Base-by-base conservation (phyloP, 2,797 vertebrate genomes). In the Sebastes hopkinsi region DNA sequence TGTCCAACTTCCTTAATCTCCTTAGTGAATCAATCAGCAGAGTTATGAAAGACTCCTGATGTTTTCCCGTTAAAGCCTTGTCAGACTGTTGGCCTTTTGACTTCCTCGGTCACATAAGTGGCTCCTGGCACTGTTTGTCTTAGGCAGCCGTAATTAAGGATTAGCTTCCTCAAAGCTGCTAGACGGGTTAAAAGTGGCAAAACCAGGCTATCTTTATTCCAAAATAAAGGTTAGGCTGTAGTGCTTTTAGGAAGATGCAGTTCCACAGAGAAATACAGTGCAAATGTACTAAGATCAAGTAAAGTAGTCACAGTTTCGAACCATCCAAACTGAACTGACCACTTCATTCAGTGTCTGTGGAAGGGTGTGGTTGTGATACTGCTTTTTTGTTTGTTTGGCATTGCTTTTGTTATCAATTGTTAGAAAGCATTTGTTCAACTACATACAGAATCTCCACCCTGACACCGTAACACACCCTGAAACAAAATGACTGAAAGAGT, bases 101-200 rank as follows among this genome's bases (percentile, higher is more conserved):
- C 72, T 72, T 30, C 29, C 11, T 30, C 23, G 3, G 46, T 82
- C 83, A 81, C 27, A 36, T 82, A 78, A 88, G 88, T 72, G 75
- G 25, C 32, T 82, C 27, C 13, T 56, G 16, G 77, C 27, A 4
- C 72, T 69, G 76, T 64, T 78, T 83, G 71, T 62, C 72, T 77
- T 30, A 22, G 54, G 30, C 55, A 29, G 8, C 68, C 29, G 73
- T 80, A 38, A 75, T 76, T 20, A 75, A 58, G 80, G 89, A 92
- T 93, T 88, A 89, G 10, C 75, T n/a, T 69, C 14, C 32, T 75
- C 60, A 83, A 87, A 87, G 89, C 83, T 65, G 87, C 86, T 84
- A 20, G 67, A 82, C 56, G 1, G 74, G 84, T 88, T 90, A 81
- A 83, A 89, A 87, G 74, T 84, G 84, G 87, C 22, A 81, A 62